Percentiles rank a stretch among this genome's conserved stretches.
phyloP scores from a whole-genome alignment of 2,113 vertebrate genomes.

The Tetrax tetrax region DNA sequence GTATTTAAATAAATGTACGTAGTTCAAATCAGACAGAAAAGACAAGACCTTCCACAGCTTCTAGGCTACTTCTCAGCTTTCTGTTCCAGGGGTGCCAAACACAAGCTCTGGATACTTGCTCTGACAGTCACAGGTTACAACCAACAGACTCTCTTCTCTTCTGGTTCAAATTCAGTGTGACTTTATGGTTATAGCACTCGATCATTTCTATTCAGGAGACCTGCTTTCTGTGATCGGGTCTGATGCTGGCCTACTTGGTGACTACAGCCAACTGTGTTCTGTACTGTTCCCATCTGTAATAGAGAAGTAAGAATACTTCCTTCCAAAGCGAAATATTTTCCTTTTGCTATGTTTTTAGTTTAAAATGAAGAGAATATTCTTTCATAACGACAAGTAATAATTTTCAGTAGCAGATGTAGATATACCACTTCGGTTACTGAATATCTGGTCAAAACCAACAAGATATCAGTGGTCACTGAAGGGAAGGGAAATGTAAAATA shows the following conservation, averaged over 20 bases:
- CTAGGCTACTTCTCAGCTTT: background rate
- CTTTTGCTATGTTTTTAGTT: background rate
- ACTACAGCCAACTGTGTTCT: background rate
- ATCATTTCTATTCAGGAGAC: background rate
- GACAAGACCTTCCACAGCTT: background rate
- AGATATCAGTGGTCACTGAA: background rate
- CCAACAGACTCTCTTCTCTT: background rate
- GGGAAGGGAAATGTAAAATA: background rate
- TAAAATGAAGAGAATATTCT: background rate
- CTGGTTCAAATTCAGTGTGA: background rate
- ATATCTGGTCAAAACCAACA: background rate
- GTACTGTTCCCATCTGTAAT: background rate
- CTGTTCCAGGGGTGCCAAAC: background rate
- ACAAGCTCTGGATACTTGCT: accelerated
- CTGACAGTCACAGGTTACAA: background rate
- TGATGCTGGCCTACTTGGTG: background rate
- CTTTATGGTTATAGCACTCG: background rate
- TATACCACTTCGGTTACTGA: background rate
- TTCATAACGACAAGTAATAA: background rate
- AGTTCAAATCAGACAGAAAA: background rate
- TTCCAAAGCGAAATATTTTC: background rate
- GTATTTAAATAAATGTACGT: background rate
- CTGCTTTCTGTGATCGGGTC: background rate
- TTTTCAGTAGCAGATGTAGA: background rate
- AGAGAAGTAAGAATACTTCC: background rate